Percentiles rank a stretch among this genome's conserved stretches.
These are phyloP conservation scores for Oncopodura yosiiana DNA, from an alignment of 1,140 invertebrate genomes.

Conservation along the genomic window DNA sequence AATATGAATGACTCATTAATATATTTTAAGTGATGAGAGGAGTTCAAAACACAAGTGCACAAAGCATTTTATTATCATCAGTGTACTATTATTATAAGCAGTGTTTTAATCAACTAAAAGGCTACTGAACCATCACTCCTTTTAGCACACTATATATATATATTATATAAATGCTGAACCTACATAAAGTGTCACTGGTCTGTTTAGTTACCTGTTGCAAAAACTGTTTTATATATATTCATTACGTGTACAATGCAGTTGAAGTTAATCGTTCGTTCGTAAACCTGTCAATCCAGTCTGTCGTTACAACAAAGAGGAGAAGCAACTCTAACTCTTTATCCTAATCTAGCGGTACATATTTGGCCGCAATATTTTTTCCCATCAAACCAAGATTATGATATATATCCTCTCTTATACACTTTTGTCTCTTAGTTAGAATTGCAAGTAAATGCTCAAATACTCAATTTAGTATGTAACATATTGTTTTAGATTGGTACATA, in stretches of 20 bases:
- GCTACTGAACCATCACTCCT: not conserved
- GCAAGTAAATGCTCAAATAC: conserved; percentile 2
- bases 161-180: conserved; percentile 4
- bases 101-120: not conserved
- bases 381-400: not conserved
- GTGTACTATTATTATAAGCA: no score
- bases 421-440: not conserved
- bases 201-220: conserved; percentile 5
- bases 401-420: not conserved
- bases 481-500: conserved; percentile 3
- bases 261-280: no score
- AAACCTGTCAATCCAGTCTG: conserved; percentile 21
- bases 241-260: no score
- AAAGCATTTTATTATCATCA: no score
- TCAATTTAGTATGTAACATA: not conserved
- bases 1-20: no score
- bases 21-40: no score
- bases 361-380: conserved; percentile 8
- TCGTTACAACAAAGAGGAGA: conserved; percentile 11
- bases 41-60: no score
- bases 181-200: conserved; percentile 4
- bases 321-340: no score
- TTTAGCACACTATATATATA: conserved; percentile 3
- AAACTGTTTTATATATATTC: not conserved
- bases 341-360: conserved; percentile 21